phyloP scores from a whole-genome alignment of 2,113 vertebrate species.

The Odontesthes bonariensis region DNA sequence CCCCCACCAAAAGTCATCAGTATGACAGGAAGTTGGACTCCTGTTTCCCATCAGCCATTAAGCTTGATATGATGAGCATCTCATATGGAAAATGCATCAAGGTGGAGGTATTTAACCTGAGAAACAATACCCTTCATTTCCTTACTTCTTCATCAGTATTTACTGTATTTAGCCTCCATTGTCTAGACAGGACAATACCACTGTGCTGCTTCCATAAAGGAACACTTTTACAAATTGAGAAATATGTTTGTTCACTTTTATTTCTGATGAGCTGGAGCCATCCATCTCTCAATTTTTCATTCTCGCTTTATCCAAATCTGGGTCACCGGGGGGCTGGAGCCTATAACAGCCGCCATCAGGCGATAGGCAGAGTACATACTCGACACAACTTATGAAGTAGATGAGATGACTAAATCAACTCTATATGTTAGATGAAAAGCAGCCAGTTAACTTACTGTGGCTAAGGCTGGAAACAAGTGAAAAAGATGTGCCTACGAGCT shows the following conservation, averaged over 20 bases:
- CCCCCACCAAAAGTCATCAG: neutral
- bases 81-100: conserved; percentile 60
- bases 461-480: neutral
- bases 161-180: conserved; percentile 1
- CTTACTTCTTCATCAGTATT: conserved; percentile 13
- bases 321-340: too few relatives aligned
- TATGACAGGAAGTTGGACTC: conserved; percentile 32
- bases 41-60: conserved; percentile 26
- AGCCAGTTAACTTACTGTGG: neutral
- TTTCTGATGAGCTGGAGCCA: neutral
- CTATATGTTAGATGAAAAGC: neutral
- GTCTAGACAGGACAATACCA: conserved; percentile 18
- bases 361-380: too few relatives aligned
- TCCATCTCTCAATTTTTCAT: too few relatives aligned
- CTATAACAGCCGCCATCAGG: too few relatives aligned
- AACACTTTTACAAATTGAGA: neutral
- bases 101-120: conserved; percentile 5
- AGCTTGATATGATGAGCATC: conserved; percentile 37
- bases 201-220: neutral
- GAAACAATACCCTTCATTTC: conserved; percentile 64
- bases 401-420: neutral
- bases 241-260: neutral
- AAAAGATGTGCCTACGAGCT: neutral
- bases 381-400: too few relatives aligned
- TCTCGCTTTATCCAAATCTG: too few relatives aligned